Evolutionary conservation across 2,888 invertebrate genomes (phyloP), one percentile per base, ranked within the genome.

Genomic region (Zaprionus obscuricornis): DNA sequence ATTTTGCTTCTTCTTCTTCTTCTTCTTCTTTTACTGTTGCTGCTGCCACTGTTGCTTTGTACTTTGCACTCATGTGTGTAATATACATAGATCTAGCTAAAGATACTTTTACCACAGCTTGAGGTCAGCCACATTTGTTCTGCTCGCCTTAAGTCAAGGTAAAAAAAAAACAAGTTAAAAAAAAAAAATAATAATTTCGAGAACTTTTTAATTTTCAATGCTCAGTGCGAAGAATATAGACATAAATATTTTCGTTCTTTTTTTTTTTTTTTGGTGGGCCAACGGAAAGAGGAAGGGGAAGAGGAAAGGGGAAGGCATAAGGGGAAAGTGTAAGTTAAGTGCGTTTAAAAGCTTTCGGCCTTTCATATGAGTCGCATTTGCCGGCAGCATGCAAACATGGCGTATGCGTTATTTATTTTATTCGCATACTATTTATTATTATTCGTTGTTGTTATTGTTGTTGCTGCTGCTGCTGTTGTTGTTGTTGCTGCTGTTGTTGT

Each of bases 181-280:
- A 24, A 24, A 24, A 24, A 24, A 24, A 24, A 24, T 20, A 37
- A n/a, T n/a, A n/a, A n/a, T n/a, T 77, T 74, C 36, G 63, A 56
- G 66, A 85, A 79, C 74, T 85, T 81, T 79, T 83, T 76, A 85
- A 82, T 85, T 85, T 83, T 78, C 76, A 74, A 85, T 79, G 70
- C 79, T 55, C 71, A 57, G 62, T 40, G 42, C 39, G 54, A 51
- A 39, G 7, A 3, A 5, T 18, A 46, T n/a, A n/a, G n/a, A 52
- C 36, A 10, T 27, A 39, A 33, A 60, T 51, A 57, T 50, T 63
- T 66, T 40, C 8, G 43, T 18, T 36, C 10, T 33, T 46, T 52
- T 18, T 42, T 54, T 34, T 40, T 11, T 46, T 26, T 36, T 34
- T 43, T n/a, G n/a, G n/a, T n/a, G n/a, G n/a, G n/a, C 16, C 17